phyloP scores from a whole-genome alignment of 2,113 vertebrate genomes.

The Picathartes gymnocephalus region DNA sequence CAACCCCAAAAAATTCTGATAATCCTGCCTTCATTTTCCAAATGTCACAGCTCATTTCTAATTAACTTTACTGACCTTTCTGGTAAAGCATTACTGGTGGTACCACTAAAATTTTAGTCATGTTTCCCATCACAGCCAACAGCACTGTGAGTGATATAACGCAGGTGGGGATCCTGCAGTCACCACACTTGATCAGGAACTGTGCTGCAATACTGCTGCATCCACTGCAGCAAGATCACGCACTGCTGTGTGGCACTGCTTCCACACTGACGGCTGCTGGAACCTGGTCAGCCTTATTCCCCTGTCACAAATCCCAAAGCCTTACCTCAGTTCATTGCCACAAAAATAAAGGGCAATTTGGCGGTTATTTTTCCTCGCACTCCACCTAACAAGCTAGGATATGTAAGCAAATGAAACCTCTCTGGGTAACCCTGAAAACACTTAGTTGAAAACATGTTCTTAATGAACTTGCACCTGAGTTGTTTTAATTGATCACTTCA shows the following conservation, averaged over 20 bases:
- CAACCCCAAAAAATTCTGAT: not conserved
- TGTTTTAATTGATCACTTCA: conserved; percentile 29
- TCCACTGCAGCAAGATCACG: not conserved
- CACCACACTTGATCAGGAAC: not conserved
- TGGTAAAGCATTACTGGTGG: not conserved
- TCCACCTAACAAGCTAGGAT: not conserved
- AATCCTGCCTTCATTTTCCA: not conserved
- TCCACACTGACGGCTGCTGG: fast-evolving
- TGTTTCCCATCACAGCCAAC: not conserved
- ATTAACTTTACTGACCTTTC: not conserved
- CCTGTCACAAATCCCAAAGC: not conserved
- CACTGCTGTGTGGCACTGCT: fast-evolving
- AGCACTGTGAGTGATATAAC: not conserved
- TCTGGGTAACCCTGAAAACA: not conserved
- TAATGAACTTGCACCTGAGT: not conserved
- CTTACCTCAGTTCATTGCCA: not conserved
- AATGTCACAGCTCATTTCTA: not conserved
- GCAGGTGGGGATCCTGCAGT: not conserved
- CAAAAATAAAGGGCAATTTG: not conserved
- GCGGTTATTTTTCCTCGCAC: not conserved
- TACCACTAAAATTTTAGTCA: not conserved
- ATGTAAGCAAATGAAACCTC: not conserved
- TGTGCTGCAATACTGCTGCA: not conserved
- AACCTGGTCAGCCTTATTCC: not conserved
- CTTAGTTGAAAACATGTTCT: not conserved